A percentile compares a stretch with the other conserved stretches of the same genome.
Evolutionary conservation across 2,797 vertebrate species (phyloP).

Genomic region (Crocodylus rhombifer): DNA sequence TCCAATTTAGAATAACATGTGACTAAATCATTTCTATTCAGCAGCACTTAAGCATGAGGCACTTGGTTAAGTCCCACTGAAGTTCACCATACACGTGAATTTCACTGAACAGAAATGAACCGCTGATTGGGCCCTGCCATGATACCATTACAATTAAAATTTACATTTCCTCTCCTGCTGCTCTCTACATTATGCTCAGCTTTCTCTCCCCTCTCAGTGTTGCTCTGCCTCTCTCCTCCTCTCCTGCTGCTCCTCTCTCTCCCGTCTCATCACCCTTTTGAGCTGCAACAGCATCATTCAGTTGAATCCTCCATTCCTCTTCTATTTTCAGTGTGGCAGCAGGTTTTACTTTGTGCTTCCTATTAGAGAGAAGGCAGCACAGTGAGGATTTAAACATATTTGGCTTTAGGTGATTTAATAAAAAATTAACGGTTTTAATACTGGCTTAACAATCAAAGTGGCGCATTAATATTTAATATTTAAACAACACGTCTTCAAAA

Average conservation of each 20-base stretch:
- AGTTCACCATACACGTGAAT: neutral
- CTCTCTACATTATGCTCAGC: neutral
- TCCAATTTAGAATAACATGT: neutral
- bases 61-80: neutral
- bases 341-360: conserved; percentile 29
- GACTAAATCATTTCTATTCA: neutral
- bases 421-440: conserved; percentile 66
- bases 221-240: conserved; percentile 35
- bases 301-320: conserved; percentile 19
- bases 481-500: conserved; percentile 51
- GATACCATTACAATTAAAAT: neutral
- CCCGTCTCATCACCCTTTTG: neutral
- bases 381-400: conserved; percentile 60
- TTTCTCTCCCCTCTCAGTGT: neutral
- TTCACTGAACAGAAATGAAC: neutral
- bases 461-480: conserved; percentile 62
- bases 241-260: conserved; percentile 31
- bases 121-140: neutral
- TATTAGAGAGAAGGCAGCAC: conserved; percentile 32
- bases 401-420: conserved; percentile 57
- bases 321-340: neutral
- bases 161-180: conserved; percentile 13
- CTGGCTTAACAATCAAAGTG: conserved; percentile 59
- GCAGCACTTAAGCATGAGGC: neutral
- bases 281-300: conserved; percentile 10